These are phyloP conservation scores for Vultur gryphus DNA, from an alignment of 2,797 vertebrate genomes.

Conservation along the genomic window DNA sequence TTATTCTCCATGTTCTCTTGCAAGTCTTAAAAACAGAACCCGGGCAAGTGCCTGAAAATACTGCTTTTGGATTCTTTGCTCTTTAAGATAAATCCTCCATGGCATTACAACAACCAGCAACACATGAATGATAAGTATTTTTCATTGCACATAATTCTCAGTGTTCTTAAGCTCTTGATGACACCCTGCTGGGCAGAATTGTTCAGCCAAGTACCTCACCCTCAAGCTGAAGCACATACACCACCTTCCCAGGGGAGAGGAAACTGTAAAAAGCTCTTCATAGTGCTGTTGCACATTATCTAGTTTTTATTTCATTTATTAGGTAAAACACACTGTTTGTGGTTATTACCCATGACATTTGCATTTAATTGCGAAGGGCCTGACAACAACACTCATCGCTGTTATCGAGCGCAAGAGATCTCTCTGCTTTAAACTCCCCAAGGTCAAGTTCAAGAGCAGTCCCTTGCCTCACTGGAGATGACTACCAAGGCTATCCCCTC, in stretches of 20 bases:
- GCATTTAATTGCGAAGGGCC: not conserved
- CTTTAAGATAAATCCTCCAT: not conserved
- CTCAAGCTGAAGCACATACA: not conserved
- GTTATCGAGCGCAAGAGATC: fast-evolving
- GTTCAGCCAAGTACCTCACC: not conserved
- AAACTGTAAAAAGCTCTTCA: not conserved
- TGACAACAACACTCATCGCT: not conserved
- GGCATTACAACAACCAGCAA: fast-evolving
- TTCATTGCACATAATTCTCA: not conserved
- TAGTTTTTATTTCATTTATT: not conserved
- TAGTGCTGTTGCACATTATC: not conserved
- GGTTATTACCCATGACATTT: not conserved
- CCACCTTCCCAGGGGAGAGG: not conserved
- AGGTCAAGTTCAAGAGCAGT: not conserved
- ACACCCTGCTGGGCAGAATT: not conserved
- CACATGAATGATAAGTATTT: not conserved
- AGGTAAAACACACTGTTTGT: not conserved
- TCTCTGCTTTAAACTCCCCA: not conserved
- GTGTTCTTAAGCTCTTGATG: not conserved
- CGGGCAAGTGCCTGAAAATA: not conserved
- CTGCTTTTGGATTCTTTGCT: not conserved
- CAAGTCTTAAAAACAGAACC: not conserved
- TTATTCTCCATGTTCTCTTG: not conserved
- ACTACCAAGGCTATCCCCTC: not conserved
- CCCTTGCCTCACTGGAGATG: not conserved